Evolutionary conservation across 2,113 vertebrate genomes (phyloP).

Genomic region (Oncorhynchus nerka): DNA sequence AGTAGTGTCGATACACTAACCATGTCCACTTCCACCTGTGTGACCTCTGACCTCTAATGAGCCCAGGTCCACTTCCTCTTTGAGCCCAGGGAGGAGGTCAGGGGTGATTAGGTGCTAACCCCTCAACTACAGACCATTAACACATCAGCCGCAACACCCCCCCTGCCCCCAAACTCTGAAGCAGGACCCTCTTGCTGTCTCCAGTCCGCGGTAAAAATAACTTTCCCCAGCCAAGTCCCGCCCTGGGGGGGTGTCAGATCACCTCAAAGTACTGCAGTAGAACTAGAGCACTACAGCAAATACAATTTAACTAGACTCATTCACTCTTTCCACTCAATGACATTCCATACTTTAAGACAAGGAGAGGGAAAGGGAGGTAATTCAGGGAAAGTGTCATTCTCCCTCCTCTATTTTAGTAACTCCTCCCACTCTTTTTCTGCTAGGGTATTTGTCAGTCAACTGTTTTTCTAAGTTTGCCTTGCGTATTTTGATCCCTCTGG

Average conservation of each 20-base stretch:
- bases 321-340: slow-evolving; percentile 37
- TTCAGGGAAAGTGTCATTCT: not conserved
- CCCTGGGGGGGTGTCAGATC: not conserved
- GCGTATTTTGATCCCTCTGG: not conserved
- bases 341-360: slow-evolving; percentile 18
- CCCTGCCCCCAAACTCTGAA: no score
- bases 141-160: no score
- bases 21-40: not conserved
- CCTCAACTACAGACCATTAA: no score
- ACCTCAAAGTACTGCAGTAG: slow-evolving; percentile 2
- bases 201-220: no score
- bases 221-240: not conserved
- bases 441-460: slow-evolving; percentile 10
- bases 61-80: not conserved
- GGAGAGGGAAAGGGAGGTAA: not conserved
- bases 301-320: not conserved
- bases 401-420: slow-evolving; percentile 4
- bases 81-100: not conserved
- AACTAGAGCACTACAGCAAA: not conserved
- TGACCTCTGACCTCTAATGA: slow-evolving; percentile 21
- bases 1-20: not conserved
- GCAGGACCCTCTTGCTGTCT: no score
- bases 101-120: no score
- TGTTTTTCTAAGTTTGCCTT: slow-evolving; percentile 8
- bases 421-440: not conserved